These are phyloP conservation scores for Sander lucioperca DNA, from an alignment of 2,113 vertebrate species.

Conservation along the genomic window DNA sequence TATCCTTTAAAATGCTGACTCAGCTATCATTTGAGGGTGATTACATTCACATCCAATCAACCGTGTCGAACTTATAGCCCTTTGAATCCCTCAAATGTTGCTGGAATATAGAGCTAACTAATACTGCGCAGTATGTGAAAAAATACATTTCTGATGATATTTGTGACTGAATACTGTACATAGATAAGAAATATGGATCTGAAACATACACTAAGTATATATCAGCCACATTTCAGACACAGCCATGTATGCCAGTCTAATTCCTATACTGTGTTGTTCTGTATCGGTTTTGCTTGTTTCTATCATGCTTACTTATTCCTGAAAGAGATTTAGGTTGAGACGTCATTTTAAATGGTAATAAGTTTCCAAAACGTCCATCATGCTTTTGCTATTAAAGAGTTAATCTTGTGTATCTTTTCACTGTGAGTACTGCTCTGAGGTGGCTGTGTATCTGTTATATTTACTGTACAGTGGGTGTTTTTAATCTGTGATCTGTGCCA, in stretches of 20 bases:
- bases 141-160: background rate
- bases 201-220: background rate
- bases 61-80: background rate
- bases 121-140: background rate
- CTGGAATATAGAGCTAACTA: background rate
- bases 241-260: conserved; percentile 3
- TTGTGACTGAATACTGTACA: background rate
- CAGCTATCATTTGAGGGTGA: background rate
- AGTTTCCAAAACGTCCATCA: background rate
- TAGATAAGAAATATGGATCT: background rate
- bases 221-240: conserved; percentile 34
- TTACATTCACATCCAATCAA: conserved; percentile 6
- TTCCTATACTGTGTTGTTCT: background rate
- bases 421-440: conserved; percentile 17
- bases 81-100: conserved; percentile 10
- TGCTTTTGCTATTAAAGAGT: conserved; percentile 20
- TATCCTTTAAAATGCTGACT: conserved; percentile 16
- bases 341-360: background rate
- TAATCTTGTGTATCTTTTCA: conserved; percentile 35
- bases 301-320: conserved; percentile 10
- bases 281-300: conserved; percentile 39
- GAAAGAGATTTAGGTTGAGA: background rate
- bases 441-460: conserved; percentile 50
- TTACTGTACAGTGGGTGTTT: conserved; percentile 49
- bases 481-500: conserved; percentile 45